Conservation (phyloP, 2,113 vertebrate genomes). For the Canis aureus region DNA sequence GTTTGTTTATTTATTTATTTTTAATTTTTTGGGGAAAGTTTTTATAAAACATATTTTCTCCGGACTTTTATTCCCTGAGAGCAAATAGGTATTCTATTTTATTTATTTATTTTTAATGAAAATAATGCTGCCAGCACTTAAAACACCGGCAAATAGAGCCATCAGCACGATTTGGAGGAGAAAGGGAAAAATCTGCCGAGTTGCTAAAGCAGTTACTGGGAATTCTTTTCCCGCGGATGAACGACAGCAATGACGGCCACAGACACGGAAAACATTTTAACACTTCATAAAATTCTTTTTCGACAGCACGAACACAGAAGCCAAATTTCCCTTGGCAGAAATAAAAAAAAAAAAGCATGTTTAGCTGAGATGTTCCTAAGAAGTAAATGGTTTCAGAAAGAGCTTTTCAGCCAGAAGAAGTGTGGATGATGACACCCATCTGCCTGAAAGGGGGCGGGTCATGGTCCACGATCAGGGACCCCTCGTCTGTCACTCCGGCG, state of each 20-base stretch:
- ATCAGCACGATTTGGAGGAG: constrained; percentile 21
- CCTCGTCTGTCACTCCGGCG: constrained; percentile 29
- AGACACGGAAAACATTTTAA: constrained; percentile 65
- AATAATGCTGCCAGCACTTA: constrained; percentile 45
- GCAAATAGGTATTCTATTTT: not conserved
- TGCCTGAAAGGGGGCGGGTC: not conserved
- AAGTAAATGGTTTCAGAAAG: constrained; percentile 63
- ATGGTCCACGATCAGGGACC: not conserved
- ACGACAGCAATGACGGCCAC: not conserved
- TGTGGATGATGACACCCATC: constrained; percentile 42
- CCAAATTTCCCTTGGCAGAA: constrained; percentile 76
- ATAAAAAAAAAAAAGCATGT: constrained; percentile 58
- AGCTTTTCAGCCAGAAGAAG: constrained; percentile 64
- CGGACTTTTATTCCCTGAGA: constrained; percentile 36
- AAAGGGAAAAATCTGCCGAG: constrained; percentile 39
- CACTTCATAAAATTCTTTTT: constrained; percentile 78
- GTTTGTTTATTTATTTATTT: too few species aligned
- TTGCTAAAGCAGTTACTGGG: constrained; percentile 3
- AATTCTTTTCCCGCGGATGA: not conserved
- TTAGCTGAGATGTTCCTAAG: constrained; percentile 55
- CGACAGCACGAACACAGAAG: constrained; percentile 61
- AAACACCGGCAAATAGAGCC: constrained; percentile 22
- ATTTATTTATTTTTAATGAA: not conserved
- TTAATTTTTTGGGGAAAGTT: not conserved
- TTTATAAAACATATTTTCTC: constrained; percentile 31